phyloP scores from a whole-genome alignment of 2,797 vertebrate genomes.

The Busarellus nigricollis region DNA sequence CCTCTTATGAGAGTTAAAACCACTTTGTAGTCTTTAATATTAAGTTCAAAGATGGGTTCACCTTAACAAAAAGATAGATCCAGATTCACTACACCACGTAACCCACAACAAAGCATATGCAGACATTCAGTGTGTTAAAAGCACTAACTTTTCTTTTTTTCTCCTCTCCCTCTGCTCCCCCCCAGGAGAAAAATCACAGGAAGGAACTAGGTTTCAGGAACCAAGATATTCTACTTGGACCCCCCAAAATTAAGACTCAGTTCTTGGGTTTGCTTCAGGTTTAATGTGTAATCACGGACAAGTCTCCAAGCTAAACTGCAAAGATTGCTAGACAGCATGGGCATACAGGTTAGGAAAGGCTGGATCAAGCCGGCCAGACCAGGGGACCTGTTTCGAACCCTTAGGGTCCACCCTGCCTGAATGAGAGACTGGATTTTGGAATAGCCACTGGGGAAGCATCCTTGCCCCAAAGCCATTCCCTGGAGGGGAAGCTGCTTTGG shows the following conservation, averaged over 20 bases:
- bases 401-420: neutral
- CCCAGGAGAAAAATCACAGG: neutral
- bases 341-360: neutral
- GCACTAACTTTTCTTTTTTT: neutral
- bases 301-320: neutral
- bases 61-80: neutral
- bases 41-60: neutral
- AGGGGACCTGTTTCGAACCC: neutral
- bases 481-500: neutral
- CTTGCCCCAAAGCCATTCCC: neutral
- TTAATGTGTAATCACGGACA: neutral
- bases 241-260: neutral
- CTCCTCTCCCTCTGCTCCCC: fast-evolving
- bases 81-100: neutral
- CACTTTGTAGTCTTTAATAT: neutral
- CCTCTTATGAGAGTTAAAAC: neutral
- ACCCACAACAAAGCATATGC: neutral
- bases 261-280: neutral
- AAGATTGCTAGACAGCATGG: neutral
- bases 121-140: neutral
- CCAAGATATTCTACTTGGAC: neutral
- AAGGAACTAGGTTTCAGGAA: neutral
- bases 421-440: neutral
- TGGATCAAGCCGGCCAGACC: neutral
- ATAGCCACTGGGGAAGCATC: neutral